Conservation (phyloP, 2,797 vertebrate species). For the Anguilla marmorata region DNA sequence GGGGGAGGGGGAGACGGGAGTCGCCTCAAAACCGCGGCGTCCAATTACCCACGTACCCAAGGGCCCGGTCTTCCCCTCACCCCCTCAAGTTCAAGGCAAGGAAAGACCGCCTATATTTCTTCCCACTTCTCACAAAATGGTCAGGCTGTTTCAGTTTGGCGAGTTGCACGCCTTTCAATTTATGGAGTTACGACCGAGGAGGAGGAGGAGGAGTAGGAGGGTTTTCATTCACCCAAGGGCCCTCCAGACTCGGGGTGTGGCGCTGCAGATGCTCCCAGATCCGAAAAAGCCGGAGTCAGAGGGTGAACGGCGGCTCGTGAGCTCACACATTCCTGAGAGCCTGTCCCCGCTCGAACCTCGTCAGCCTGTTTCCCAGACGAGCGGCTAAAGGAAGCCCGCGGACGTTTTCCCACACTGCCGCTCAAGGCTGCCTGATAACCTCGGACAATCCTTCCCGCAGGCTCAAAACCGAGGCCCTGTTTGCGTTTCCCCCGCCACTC, state of each 20-base stretch:
- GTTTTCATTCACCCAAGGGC: too few relatives aligned
- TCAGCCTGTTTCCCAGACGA: conserved; percentile 33
- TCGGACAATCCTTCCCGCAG: background rate
- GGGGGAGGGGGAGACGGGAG: conserved; percentile 29
- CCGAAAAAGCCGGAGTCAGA: background rate
- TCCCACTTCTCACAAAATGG: background rate
- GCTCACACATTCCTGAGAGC: conserved; percentile 42
- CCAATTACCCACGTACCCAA: conserved; percentile 41
- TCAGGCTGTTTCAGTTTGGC: conserved; percentile 27
- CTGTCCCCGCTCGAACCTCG: conserved; percentile 37
- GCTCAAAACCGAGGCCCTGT: background rate
- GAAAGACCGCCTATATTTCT: conserved; percentile 23
- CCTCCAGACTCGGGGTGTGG: background rate
- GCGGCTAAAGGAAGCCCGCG: conserved; percentile 20
- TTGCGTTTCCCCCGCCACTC: background rate
- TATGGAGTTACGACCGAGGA: background rate
- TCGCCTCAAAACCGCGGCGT: conserved; percentile 26
- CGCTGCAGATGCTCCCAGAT: background rate
- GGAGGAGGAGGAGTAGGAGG: background rate
- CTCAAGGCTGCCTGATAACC: conserved; percentile 29
- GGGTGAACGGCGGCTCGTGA: background rate
- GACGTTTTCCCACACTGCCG: background rate
- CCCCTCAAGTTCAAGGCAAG: background rate
- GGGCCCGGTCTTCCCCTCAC: conserved; percentile 32
- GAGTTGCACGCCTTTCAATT: background rate